Base-by-base conservation (phyloP, 1,140 invertebrate genomes). In the Drosophila elegans region DNA sequence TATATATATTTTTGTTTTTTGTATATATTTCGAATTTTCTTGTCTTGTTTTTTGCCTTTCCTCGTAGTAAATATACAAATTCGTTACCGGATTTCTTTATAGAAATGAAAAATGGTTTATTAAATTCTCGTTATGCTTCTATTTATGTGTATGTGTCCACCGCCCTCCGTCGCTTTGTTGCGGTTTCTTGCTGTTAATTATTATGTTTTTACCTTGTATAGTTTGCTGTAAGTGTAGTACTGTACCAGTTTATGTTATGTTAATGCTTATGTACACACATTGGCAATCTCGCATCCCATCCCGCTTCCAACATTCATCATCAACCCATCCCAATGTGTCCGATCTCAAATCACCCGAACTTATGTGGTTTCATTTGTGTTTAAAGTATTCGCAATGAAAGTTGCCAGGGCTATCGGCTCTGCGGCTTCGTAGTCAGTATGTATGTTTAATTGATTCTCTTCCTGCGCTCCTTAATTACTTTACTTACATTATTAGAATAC, bases 11-110 rank as follows among this genome's bases (percentile, higher is more conserved):
- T 21, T 21, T 21, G 16, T 29, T 59, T 59, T 44, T 74, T 77
- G 45, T 73, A 74, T 67, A 76, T 77, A 82, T 48, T 51, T 76
- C 32, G 64, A 52, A 41, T 44, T 51, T 64, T 72, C 38, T 49
- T 29, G 34, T 45, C 38, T 59, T 48, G 41, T 38, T 53, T 57
- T 48, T 54, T 57, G 42, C 44, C 39, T 63, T 60, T 81, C 72
- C 60, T 80, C 67, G 66, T 90, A 85, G 78, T 90, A 90, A 90
- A 90, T 90, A 86, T 90, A 90, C 85, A 90, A 90, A 90, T 90
- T 90, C 81, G 81, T 90, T 86, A 79, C 86, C 79, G 78, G 85
- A 79, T 90, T 90, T 79, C 57, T 79, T 80, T 76, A 80, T 90
- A 86, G 80, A 90, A 85, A 89, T 90, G 85, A 89, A 89, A 90